Conservation (phyloP, 2,113 vertebrate genomes). For the Syngnathus typhle region DNA sequence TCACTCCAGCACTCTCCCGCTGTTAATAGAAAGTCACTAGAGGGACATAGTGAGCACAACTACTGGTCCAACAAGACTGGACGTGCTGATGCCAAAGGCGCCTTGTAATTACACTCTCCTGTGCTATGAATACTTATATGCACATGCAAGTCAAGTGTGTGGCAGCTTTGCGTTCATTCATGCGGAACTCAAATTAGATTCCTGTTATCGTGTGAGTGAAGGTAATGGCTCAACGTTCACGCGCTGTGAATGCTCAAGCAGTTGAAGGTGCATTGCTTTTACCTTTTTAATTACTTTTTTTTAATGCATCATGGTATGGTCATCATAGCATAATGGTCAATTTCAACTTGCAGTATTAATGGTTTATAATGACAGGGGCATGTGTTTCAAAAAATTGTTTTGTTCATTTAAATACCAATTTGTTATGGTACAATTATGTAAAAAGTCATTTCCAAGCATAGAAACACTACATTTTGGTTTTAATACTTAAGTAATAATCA, state of each 20-base stretch:
- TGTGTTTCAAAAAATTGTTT: not conserved
- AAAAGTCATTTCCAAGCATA: no score
- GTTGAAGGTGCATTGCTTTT: not conserved
- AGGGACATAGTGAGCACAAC: slow-evolving; percentile 74
- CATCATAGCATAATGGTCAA: not conserved
- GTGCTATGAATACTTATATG: slow-evolving; percentile 40
- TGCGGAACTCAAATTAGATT: slow-evolving; percentile 4
- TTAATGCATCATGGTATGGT: no score
- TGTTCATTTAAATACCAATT: not conserved
- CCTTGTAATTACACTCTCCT: slow-evolving; percentile 75
- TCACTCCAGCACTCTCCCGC: slow-evolving; percentile 78
- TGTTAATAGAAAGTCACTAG: slow-evolving; percentile 84
- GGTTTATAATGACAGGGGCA: not conserved
- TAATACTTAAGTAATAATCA: no score
- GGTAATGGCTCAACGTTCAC: slow-evolving; percentile 10
- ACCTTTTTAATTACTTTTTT: not conserved
- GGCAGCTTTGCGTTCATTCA: slow-evolving; percentile 7
- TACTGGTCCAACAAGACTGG: slow-evolving; percentile 64
- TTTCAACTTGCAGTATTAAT: not conserved
- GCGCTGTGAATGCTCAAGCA: not conserved
- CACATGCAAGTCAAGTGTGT: not conserved
- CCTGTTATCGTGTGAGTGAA: slow-evolving; percentile 6
- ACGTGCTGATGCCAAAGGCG: slow-evolving; percentile 61
- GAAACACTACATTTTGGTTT: no score
- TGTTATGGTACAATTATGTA: not conserved